Base-by-base conservation (phyloP, 2,113 vertebrate genomes). In the Ardeotis arabs region DNA sequence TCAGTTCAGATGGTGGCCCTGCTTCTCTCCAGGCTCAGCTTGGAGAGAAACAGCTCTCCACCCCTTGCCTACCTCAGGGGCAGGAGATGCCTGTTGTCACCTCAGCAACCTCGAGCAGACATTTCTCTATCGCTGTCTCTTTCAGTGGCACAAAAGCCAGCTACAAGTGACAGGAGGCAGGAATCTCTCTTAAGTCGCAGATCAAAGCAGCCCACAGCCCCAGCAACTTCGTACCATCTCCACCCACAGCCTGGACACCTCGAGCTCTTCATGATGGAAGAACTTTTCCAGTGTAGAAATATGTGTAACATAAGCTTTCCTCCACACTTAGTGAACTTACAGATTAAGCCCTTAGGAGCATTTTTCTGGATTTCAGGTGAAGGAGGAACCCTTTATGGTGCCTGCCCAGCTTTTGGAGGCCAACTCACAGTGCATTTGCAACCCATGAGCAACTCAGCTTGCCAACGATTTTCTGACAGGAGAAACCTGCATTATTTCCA, bases 301-400 rank as follows among this genome's bases (percentile, higher is more conserved):
- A 2, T 45, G 12, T 0, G 2, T 2, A 44, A 81, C 14, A 23
- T 18, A 31, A 70, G 33, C 8, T 67, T 39, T 82, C 22, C 28
- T 27, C 25, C 23, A 18, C 8, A 4, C 10, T 35, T 20, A n/a
- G 2, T 11, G 6, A 33, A 31, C 16, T 50, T 24, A 13, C 0
- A 6, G 22, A 20, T 44, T 7, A 77, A 69, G 25, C 5, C 24
- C 44, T 75, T n/a, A 5, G 9, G 15, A 80, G 21, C 10, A 5
- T 41, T 45, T 69, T 1, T 44, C 33, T 20, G 45, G 16, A 44
- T 62, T 72, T 69, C 14, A 69, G 41, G 16, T 29, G 37, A 49
- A 73, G 45, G 21, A 89, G 12, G 27, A 60, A 10, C 2, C 6
- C 84, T 44, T 47, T 9, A 10, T 16, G 10, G 15, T 62, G 45